Evolutionary conservation across 2,888 invertebrate species (phyloP), one percentile per base, ranked within the genome.

Genomic region (Diaperis boleti): DNA sequence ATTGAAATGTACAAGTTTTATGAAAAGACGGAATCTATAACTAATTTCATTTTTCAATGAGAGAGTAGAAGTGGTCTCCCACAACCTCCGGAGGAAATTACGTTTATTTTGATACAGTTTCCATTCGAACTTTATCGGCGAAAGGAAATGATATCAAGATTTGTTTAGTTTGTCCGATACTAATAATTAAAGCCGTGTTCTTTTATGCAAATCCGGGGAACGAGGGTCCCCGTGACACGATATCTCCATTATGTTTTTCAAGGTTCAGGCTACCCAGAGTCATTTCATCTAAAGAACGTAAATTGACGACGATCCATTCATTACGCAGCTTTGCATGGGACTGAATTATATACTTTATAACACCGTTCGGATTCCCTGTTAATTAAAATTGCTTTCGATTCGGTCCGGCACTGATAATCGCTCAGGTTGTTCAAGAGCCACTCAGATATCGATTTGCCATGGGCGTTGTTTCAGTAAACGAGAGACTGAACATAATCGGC

Each of bases 241-340:
- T 45, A 56, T 45, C 56, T 45, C 56, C 45, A 56, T 56, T 45
- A 56, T 44, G 56, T 45, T 56, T 56, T 45, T 56, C 56, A 35
- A 56, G 45, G 35, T 44, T 39, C 35, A 44, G 35, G 44, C 56
- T 15, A 22, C 56, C 45, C 44, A 35, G 35, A 56, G 44, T 56
- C 45, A 56, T 56, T 56, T 45, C 45, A 56, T 56, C 56, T 45
- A 31, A 45, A 45, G 56, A 56, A 45, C 45, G 22, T 45, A 56
- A 55, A 55, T 37, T 52, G n/a, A 18, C 37, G 35, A 14, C 37
- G 37, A 35, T 37, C 20, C 41, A 20, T 42, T 42, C 18, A 10
- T 18, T 42, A 22, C 52, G n/a, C 18, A 26, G 14, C 20, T 3
- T 52, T 37, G 22, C 18, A 37, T 10, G 35, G 35, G 52, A 42